Percentiles rank a stretch among this genome's conserved stretches.
phyloP scores from a whole-genome alignment of 1,140 invertebrate species.

The Leptonema lineaticorne region DNA sequence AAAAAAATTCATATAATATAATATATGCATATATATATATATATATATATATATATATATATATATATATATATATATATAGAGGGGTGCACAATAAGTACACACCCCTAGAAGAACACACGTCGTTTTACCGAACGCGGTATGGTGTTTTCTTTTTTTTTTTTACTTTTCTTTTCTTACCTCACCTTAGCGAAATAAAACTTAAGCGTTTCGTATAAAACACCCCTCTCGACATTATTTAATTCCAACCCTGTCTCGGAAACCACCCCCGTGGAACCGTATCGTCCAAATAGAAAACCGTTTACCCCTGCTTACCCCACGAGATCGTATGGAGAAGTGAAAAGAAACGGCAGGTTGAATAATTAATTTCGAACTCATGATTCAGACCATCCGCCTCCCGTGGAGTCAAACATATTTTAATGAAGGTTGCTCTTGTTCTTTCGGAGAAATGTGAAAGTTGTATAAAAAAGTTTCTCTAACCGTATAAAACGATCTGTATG shows the following conservation, averaged over 20 bases:
- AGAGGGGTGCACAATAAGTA: constrained; percentile 14
- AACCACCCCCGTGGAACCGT: too few species aligned
- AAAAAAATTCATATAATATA: too few species aligned
- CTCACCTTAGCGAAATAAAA: constrained; percentile 39
- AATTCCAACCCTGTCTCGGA: constrained; percentile 31
- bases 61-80: too few species aligned
- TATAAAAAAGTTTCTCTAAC: too few species aligned
- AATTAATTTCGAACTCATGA: constrained; percentile 41
- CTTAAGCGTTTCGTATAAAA: constrained; percentile 41
- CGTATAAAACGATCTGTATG: too few species aligned
- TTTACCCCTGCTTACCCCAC: constrained; percentile 33
- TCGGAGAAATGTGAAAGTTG: too few species aligned
- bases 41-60: too few species aligned
- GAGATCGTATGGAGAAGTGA: constrained; percentile 36
- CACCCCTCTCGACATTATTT: constrained; percentile 39
- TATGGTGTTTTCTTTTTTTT: too few species aligned
- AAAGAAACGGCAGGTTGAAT: constrained; percentile 40
- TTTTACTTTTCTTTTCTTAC: background rate
- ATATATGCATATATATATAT: too few species aligned
- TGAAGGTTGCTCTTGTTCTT: constrained; percentile 19
- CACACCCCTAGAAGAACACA: background rate
- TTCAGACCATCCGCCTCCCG: constrained; percentile 31
- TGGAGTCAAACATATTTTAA: constrained; percentile 39
- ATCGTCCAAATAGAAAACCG: constrained; percentile 42
- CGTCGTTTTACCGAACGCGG: too few species aligned